Evolutionary conservation across 2,797 vertebrate species (phyloP).

Genomic region (Triplophysa yarkandensis): DNA sequence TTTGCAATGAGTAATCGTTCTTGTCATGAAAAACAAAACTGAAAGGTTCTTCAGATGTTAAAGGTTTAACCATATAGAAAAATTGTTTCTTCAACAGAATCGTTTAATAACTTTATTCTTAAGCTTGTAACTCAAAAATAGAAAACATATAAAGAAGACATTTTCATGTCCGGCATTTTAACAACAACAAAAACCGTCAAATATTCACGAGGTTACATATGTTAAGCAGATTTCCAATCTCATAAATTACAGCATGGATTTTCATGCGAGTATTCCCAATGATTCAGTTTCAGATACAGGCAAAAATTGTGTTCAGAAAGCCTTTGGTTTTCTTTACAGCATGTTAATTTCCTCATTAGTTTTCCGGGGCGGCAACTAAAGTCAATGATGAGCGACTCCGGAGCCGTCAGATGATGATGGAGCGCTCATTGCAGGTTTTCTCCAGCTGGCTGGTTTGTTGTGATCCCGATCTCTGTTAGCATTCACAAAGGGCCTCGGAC

Average conservation of each 20-base stretch:
- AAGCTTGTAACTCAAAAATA: no score
- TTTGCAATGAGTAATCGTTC: no score
- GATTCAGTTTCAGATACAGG: background rate
- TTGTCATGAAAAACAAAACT: no score
- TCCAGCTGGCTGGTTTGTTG: constrained; percentile 66
- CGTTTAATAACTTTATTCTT: no score
- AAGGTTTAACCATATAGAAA: no score
- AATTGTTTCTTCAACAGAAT: no score
- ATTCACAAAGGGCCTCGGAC: constrained; percentile 43
- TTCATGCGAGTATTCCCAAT: background rate
- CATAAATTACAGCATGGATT: background rate
- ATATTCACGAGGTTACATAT: no score
- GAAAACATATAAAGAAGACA: no score
- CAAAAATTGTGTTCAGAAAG: constrained; percentile 1
- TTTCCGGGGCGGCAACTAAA: constrained; percentile 14
- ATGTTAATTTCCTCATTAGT: constrained; percentile 14
- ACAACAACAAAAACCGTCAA: no score
- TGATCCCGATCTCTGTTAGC: constrained; percentile 59
- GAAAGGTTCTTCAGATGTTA: no score
- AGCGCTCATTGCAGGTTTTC: constrained; percentile 56
- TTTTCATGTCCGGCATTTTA: no score
- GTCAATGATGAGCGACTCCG: constrained; percentile 51
- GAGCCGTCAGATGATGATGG: constrained; percentile 61
- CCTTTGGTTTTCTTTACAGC: constrained; percentile 8
- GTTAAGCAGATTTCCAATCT: background rate